Evolutionary conservation across 1,140 invertebrate species (phyloP).

Genomic region (Apolygus lucorum): DNA sequence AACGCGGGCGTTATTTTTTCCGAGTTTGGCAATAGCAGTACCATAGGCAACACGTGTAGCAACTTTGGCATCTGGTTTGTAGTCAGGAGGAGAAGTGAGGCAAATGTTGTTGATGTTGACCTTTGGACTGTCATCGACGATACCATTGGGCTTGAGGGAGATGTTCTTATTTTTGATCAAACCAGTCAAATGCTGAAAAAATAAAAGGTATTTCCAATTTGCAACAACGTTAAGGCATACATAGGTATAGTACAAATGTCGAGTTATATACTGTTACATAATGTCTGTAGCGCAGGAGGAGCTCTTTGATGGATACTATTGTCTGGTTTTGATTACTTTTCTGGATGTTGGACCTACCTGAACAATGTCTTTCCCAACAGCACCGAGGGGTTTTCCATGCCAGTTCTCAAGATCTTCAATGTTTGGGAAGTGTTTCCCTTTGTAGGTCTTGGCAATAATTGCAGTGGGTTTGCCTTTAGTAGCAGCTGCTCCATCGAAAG

Average conservation of each 20-base stretch:
- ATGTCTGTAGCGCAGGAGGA: too few species aligned
- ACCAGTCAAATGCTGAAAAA: constrained; percentile 50
- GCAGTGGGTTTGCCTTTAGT: constrained; percentile 83
- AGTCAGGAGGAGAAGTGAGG: constrained; percentile 74
- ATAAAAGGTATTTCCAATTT: constrained; percentile 25
- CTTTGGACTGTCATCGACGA: constrained; percentile 57
- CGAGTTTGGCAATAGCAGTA: constrained; percentile 82
- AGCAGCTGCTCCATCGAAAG: constrained; percentile 68
- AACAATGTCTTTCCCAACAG: constrained; percentile 64
- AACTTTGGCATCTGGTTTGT: constrained; percentile 69
- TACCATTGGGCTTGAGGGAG: constrained; percentile 51
- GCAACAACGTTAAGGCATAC: constrained; percentile 15
- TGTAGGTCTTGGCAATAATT: constrained; percentile 91
- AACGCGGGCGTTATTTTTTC: constrained; percentile 70
- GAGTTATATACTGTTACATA: neutral
- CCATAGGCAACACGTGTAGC: constrained; percentile 94
- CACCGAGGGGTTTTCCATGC: constrained; percentile 94
- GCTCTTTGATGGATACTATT: too few species aligned
- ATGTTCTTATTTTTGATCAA: constrained; percentile 53
- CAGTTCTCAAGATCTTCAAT: constrained; percentile 92
- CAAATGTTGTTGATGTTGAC: constrained; percentile 66
- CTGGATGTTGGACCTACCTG: constrained; percentile 43
- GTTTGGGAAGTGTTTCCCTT: constrained; percentile 79
- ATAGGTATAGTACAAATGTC: too few species aligned
- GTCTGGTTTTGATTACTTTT: too few species aligned